Conservation (phyloP, 2,797 vertebrate genomes). For the Sciaenops ocellatus region DNA sequence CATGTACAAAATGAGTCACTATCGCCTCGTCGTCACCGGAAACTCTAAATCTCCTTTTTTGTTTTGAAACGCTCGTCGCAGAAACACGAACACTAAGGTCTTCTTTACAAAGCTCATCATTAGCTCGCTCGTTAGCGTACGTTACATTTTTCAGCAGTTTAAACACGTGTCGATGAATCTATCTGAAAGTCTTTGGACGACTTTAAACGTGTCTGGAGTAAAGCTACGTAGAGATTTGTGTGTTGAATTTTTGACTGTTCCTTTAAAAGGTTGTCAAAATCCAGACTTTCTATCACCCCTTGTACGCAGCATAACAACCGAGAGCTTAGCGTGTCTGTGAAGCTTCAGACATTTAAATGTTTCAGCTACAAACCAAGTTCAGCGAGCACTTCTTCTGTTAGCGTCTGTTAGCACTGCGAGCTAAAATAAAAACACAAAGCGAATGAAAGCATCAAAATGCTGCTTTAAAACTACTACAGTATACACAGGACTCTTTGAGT, state of each 20-base stretch:
- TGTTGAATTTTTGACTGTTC: accelerated
- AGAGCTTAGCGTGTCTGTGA: neutral
- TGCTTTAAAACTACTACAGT: neutral
- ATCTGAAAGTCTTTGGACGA: neutral
- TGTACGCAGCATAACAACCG: neutral
- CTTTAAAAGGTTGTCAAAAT: neutral
- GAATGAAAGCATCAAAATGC: neutral
- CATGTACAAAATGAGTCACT: neutral
- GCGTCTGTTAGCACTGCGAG: neutral
- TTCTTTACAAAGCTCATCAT: neutral
- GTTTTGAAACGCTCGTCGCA: neutral
- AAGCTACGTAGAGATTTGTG: neutral
- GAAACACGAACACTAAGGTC: conserved; percentile 3
- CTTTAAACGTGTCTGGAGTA: neutral
- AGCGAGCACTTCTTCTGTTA: neutral
- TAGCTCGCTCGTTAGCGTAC: neutral
- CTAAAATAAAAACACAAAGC: too few relatives aligned
- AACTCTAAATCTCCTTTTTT: neutral
- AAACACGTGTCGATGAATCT: neutral
- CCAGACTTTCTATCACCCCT: neutral
- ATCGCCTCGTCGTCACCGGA: too few relatives aligned
- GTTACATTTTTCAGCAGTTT: neutral
- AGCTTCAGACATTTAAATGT: neutral
- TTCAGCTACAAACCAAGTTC: neutral
- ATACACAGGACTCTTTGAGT: neutral